These are phyloP conservation scores for Odontesthes bonariensis DNA, from an alignment of 2,113 vertebrate species.

Conservation along the genomic window DNA sequence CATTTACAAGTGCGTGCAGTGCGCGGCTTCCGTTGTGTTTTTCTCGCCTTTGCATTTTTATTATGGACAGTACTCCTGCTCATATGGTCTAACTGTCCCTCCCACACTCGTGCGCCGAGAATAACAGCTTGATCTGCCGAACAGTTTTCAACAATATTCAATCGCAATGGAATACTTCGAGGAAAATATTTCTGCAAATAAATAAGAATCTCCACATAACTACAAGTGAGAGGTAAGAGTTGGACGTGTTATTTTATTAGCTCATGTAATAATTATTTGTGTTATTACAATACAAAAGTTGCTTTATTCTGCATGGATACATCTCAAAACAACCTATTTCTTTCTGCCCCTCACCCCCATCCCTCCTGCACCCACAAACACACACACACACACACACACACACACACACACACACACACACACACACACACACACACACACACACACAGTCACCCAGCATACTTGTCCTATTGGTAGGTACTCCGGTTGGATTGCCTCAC, in stretches of 20 bases:
- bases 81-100: constrained; percentile 55
- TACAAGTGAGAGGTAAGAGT: constrained; percentile 61
- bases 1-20: constrained; percentile 22
- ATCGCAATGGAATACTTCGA: constrained; percentile 72
- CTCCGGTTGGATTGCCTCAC: constrained; percentile 50
- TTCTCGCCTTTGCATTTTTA: constrained; percentile 29
- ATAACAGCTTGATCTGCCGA: constrained; percentile 42
- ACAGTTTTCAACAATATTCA: constrained; percentile 19
- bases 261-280: neutral
- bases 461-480: constrained; percentile 64
- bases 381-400: constrained; percentile 28
- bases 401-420: constrained; percentile 41
- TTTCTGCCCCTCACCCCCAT: constrained; percentile 20
- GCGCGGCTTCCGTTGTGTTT: constrained; percentile 16
- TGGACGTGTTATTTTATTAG: constrained; percentile 7
- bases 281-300: constrained; percentile 18
- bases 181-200: constrained; percentile 51
- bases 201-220: constrained; percentile 48
- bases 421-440: neutral
- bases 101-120: constrained; percentile 44
- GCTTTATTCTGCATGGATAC: constrained; percentile 42
- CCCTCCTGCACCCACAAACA: constrained; percentile 15
- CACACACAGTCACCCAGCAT: constrained; percentile 53
- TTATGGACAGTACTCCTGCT: constrained; percentile 58
- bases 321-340: constrained; percentile 48